Evolutionary conservation across 2,888 invertebrate genomes (phyloP), one percentile per base, ranked within the genome.

Genomic region (Phengaris alcon): DNA sequence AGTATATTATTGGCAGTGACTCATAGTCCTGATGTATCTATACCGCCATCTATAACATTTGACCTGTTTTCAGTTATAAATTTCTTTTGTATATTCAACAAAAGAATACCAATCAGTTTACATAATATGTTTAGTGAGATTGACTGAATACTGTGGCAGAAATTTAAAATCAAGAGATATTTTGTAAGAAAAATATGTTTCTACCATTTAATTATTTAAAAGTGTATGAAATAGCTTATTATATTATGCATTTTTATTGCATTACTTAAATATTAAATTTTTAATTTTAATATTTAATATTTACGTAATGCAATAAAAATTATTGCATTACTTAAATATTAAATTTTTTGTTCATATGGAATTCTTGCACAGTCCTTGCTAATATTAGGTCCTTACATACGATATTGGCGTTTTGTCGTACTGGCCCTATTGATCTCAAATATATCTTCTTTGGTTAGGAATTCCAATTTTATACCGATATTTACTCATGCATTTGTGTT

Each of bases 1-100:
- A 75, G 59, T 51, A n/a, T 76, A 74, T 73, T 73, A 74, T 75
- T 69, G 75, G 68, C 57, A 64, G 55, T 80, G 77, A 79, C 68
- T 77, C 77, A 80, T 74, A 74, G 35, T 68, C 73, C 52, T 77
- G 76, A 77, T 78, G 75, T 77, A 76, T 78, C 76, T 73, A 73
- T 75, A 72, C 75, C 15, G 55, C 35, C n/a, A n/a, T n/a, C n/a
- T n/a, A 75, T 70, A 75, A 72, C 52, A 73, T 64, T 76, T 79
- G 76, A 77, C 78, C 77, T 78, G 76, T 76, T 78, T 80, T 77
- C 76, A 68, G 76, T 55, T 74, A 46, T 57, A 59, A 75, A 75
- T 74, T 73, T 73, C 75, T 75, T 77, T 77, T 57, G 64, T 64
- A 75, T 64, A 74, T 75, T 57, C 44, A 59, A 72, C 59, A 64